A percentile compares a stretch with the other conserved stretches of the same genome.
phyloP scores from a whole-genome alignment of 1,140 invertebrate species.

The Campoletis sonorensis region DNA sequence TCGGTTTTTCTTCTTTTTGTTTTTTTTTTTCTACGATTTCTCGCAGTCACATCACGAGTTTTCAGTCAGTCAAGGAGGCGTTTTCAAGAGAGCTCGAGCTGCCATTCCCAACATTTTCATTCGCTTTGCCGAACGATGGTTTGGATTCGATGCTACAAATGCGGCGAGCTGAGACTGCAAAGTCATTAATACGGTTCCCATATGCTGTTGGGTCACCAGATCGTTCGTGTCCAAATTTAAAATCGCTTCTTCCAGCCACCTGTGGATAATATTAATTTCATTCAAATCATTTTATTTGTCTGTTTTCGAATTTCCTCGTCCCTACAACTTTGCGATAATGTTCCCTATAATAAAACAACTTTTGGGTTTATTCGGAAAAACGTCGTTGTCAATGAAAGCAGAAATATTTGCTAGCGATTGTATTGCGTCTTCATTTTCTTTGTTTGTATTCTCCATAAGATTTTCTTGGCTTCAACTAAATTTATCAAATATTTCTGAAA shows the following conservation, averaged over 20 bases:
- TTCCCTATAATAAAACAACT: too few relatives aligned
- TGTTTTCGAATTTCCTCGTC: conserved; percentile 28
- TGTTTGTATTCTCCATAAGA: too few relatives aligned
- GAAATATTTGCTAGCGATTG: too few relatives aligned
- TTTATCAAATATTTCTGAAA: too few relatives aligned
- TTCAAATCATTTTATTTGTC: conserved; percentile 31
- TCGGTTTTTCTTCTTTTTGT: neutral
- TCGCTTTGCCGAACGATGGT: conserved; percentile 81
- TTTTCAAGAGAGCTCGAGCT: conserved; percentile 78
- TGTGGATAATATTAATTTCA: conserved; percentile 74
- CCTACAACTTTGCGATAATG: too few relatives aligned
- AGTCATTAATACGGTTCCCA: conserved; percentile 86
- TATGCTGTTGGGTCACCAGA: conserved; percentile 88
- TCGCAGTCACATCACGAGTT: conserved; percentile 23
- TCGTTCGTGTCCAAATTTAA: conserved; percentile 87
- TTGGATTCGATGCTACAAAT: conserved; percentile 84
- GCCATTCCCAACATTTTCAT: conserved; percentile 90
- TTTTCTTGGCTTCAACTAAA: too few relatives aligned
- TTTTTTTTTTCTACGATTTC: conserved; percentile 13
- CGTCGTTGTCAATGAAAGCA: too few relatives aligned
- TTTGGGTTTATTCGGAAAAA: too few relatives aligned
- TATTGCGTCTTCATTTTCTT: too few relatives aligned
- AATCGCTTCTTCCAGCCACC: conserved; percentile 92
- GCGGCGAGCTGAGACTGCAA: conserved; percentile 85
- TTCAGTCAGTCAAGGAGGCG: conserved; percentile 62